Conservation (phyloP, 37 sponge, comb jelly and placozoan species). For the Diacarnus erythraeanus region DNA sequence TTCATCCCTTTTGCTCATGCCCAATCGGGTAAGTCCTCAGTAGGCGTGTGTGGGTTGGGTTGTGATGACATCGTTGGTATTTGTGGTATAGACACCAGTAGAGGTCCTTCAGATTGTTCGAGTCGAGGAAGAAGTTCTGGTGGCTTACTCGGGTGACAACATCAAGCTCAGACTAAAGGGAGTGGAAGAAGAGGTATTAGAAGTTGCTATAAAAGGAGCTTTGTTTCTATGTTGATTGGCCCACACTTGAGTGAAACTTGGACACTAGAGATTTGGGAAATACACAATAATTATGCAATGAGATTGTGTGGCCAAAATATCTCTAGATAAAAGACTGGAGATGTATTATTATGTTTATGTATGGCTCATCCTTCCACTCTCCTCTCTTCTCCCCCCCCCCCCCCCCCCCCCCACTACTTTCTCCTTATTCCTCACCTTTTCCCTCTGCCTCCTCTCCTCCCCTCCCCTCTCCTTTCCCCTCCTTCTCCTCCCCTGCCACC, state of each 20-base stretch:
- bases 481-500: neutral
- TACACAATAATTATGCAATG: no score
- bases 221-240: no score
- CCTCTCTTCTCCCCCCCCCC: neutral
- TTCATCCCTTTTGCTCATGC: slow-evolving; percentile 85
- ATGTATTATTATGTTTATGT: neutral
- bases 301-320: no score
- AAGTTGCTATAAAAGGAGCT: no score
- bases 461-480: neutral
- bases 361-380: neutral
- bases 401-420: neutral
- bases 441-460: neutral
- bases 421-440: neutral
- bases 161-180: slow-evolving; percentile 93
- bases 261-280: no score
- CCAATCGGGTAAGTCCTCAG: slow-evolving; percentile 82
- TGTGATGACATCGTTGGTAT: neutral
- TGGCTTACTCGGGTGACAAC: slow-evolving; percentile 91
- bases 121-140: slow-evolving; percentile 81
- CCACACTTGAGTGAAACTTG: no score
- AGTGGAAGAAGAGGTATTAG: slow-evolving; percentile 95
- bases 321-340: no score
- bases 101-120: slow-evolving; percentile 75
- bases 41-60: neutral
- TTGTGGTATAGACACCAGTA: slow-evolving; percentile 52